Conservation (phyloP, 2,113 vertebrate species). For the Lepus europaeus region DNA sequence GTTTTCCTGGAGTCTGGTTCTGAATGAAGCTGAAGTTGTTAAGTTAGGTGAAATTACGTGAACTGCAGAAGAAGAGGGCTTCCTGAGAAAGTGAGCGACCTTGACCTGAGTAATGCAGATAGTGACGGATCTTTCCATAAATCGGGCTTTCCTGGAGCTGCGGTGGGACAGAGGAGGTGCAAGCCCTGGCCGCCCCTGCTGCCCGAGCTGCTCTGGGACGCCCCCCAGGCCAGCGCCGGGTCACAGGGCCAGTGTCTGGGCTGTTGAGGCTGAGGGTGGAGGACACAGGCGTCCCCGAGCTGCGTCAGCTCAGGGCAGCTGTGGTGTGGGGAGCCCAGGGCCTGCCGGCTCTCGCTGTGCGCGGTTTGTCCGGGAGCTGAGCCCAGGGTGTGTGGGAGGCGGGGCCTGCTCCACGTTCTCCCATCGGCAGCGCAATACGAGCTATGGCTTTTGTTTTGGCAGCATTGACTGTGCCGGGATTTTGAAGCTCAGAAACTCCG, state of each 20-base stretch:
- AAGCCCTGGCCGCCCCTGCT: too few species aligned
- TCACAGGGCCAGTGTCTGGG: too few species aligned
- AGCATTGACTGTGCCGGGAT: conserved; percentile 98
- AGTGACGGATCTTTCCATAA: background rate
- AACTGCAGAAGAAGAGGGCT: background rate
- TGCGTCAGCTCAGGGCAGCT: too few species aligned
- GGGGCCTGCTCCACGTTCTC: background rate
- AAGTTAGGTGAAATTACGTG: background rate
- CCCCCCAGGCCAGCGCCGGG: background rate
- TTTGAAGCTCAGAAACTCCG: conserved; percentile 96
- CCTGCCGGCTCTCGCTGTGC: too few species aligned
- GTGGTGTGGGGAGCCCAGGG: too few species aligned
- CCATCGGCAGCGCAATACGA: background rate
- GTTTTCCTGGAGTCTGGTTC: background rate
- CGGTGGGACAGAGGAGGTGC: background rate
- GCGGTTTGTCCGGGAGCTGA: too few species aligned
- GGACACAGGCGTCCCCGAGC: too few species aligned
- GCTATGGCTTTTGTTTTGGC: conserved; percentile 49
- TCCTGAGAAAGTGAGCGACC: background rate
- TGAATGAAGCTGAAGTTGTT: background rate
- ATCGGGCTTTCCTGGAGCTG: background rate
- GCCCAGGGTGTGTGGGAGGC: too few species aligned
- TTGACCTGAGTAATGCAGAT: background rate
- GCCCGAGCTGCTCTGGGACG: background rate
- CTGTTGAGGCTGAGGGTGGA: too few species aligned